Conservation (phyloP, 2,113 vertebrate species). For the Megaceryle torquata region DNA sequence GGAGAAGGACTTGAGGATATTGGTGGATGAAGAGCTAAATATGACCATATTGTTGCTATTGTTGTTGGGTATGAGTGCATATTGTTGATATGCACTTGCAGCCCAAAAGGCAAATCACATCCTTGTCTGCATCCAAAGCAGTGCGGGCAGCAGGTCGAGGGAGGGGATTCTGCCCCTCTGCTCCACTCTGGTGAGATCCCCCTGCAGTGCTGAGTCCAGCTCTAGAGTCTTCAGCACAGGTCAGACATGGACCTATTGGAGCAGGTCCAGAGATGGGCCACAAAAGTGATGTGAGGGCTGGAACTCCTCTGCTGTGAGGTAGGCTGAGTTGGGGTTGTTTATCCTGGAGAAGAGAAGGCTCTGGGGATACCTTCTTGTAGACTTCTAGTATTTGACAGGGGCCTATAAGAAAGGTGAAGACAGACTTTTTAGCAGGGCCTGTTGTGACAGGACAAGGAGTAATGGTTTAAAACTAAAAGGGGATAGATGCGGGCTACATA, state of each 20-base stretch:
- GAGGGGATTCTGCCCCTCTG: background rate
- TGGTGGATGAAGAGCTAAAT: background rate
- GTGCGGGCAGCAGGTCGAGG: fast-evolving
- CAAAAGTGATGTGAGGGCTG: background rate
- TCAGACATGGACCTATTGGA: background rate
- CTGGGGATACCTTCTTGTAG: background rate
- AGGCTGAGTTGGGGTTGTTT: background rate
- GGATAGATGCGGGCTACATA: background rate
- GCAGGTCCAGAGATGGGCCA: background rate
- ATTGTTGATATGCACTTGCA: background rate
- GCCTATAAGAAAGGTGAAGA: background rate
- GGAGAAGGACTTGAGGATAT: background rate
- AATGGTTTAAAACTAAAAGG: background rate
- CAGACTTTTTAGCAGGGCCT: background rate
- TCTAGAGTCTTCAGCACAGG: background rate
- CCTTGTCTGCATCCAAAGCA: background rate
- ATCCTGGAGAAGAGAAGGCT: background rate
- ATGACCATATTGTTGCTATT: background rate
- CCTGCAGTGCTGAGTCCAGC: background rate
- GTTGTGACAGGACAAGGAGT: background rate
- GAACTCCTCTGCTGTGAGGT: background rate
- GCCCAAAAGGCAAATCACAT: fast-evolving
- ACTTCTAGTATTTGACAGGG: background rate
- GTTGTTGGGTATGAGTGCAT: too few relatives aligned
- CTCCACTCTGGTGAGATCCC: too few relatives aligned